Evolutionary conservation across 2,797 vertebrate genomes (phyloP), one percentile per base, ranked within the genome.

Genomic region (Hafferia zeledoni): DNA sequence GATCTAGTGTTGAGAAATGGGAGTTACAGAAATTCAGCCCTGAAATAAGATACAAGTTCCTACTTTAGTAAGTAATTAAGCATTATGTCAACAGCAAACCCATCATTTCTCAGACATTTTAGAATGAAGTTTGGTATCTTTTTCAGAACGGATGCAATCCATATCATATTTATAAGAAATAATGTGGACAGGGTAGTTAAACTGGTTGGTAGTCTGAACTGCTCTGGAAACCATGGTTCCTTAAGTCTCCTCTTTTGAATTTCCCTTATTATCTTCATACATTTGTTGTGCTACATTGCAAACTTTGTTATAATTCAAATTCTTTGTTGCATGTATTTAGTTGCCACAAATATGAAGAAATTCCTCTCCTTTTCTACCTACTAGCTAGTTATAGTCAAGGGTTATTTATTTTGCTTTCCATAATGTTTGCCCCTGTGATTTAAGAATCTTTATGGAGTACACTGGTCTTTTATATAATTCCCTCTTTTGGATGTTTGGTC

Each of bases 1-100:
- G 91, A 86, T 90, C 57, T 57, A 81, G 65, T 44, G 35, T 8
- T 75, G 72, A 88, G 72, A 86, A 89, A 94, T 14, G 76, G 44
- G 70, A 94, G 68, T 78, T 78, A 47, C 3, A 86, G 85, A 91
- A 71, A 91, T 65, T 64, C 72, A 57, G 55, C 33, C 63, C 70
- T 65, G 76, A 90, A 95, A 65, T 65, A 94, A 83, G 87, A 71
- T 52, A 89, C 49, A 90, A 90, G 35, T 55, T 91, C 52, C 61
- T 83, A 31, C 46, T 91, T 83, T 43, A 71, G 43, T 71, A 78
- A 23, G 43, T 83, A 95, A 96, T 95, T 91, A 96, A 91, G 47
- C 65, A 65, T 75, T 86, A 81, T 81, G 83, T 93, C 94, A 96
- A 93, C 84, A 92, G 77, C 53, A 83, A 89, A 83, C 53, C 77